phyloP scores from a whole-genome alignment of 2,113 vertebrate species.

The Pseudopipra pipra region DNA sequence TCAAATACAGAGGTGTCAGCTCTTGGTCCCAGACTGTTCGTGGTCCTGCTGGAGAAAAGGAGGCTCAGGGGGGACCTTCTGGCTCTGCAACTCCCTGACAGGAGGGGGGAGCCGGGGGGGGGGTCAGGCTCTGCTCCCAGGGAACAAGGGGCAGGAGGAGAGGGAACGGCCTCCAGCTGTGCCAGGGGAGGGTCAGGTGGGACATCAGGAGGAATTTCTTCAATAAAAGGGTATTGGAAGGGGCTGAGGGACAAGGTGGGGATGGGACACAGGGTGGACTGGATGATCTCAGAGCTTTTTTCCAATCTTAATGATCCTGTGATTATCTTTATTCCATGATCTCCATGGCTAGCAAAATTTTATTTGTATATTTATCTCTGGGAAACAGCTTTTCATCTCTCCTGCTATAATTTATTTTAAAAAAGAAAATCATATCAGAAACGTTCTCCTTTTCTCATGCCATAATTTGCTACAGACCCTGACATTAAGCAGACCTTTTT shows the following conservation, averaged over 20 bases:
- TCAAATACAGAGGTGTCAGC: not conserved
- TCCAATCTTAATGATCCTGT: not conserved
- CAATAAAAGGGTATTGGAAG: no score
- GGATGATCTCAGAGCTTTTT: not conserved
- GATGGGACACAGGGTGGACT: fast-evolving
- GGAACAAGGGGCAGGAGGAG: not conserved
- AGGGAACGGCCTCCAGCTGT: not conserved
- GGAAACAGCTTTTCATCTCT: not conserved
- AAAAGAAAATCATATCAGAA: not conserved
- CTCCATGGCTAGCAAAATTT: not conserved
- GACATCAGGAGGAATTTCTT: not conserved
- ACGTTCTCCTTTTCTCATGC: not conserved
- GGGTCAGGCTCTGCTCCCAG: not conserved
- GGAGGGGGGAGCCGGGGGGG: not conserved
- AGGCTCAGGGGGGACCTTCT: not conserved
- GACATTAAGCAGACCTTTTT: not conserved
- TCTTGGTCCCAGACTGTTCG: no score
- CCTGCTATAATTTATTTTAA: not conserved
- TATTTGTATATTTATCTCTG: not conserved
- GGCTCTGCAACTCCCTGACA: not conserved
- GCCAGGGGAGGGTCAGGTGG: not conserved
- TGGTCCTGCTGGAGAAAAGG: not conserved
- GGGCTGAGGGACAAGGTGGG: no score
- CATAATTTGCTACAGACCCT: not conserved
- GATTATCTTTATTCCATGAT: not conserved